Conservation (phyloP, 1,140 invertebrate genomes). For the Diploscapter pachys region DNA sequence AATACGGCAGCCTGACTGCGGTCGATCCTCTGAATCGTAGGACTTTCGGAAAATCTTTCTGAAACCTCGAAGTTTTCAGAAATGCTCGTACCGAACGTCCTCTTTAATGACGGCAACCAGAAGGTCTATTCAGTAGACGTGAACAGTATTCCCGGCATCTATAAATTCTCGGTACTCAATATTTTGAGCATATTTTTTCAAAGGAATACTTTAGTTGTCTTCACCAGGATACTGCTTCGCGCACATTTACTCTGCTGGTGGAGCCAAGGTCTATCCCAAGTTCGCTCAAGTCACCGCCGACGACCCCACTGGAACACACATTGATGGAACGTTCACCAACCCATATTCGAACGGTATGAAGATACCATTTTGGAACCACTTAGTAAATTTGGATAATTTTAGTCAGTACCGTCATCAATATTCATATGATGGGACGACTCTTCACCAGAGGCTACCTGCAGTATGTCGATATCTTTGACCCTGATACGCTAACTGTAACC, state of each 20-base stretch:
- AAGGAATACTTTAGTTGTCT: conserved; percentile 2
- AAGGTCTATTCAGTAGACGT: conserved; percentile 21
- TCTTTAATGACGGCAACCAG: conserved; percentile 6
- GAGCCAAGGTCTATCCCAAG: conserved; percentile 25
- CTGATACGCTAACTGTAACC: background rate
- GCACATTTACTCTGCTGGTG: conserved; percentile 19
- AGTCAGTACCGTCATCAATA: conserved; percentile 12
- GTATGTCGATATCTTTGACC: conserved; percentile 30
- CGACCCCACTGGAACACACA: conserved; percentile 22
- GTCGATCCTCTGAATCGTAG: conserved; percentile 17
- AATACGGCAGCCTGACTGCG: conserved; percentile 13
- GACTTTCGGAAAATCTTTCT: background rate
- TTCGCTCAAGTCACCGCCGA: conserved; percentile 20
- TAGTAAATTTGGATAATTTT: background rate
- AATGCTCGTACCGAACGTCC: background rate
- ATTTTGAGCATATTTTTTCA: background rate
- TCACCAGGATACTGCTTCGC: conserved; percentile 26
- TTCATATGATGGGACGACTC: conserved; percentile 18
- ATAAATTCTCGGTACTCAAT: conserved; percentile 21
- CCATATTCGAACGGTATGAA: conserved; percentile 21
- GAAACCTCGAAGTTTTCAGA: conserved; percentile 3
- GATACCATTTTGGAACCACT: background rate
- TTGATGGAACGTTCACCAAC: conserved; percentile 10
- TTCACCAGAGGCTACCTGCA: conserved; percentile 12
- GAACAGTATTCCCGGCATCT: conserved; percentile 14